phyloP scores from a whole-genome alignment of 2,797 vertebrate species.

The Paratrypauchen microcephalus region DNA sequence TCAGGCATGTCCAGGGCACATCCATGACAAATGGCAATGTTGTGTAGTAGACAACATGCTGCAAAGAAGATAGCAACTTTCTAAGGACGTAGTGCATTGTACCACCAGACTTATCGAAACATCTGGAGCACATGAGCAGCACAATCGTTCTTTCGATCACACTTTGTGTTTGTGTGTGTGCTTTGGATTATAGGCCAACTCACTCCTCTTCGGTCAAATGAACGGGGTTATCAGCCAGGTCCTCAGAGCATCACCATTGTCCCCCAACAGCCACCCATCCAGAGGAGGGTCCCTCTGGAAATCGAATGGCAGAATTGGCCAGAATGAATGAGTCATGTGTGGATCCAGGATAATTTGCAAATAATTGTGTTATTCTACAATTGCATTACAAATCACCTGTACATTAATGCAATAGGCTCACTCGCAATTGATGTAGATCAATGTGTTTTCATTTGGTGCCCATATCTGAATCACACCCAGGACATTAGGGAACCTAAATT shows the following conservation, averaged over 20 bases:
- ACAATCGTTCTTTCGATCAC: neutral
- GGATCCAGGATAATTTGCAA: neutral
- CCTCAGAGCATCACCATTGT: neutral
- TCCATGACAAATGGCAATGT: neutral
- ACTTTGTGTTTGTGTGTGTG: neutral
- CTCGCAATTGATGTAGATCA: neutral
- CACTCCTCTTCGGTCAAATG: neutral
- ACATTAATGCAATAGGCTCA: neutral
- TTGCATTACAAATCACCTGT: neutral
- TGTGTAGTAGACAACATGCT: no score
- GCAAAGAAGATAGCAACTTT: no score
- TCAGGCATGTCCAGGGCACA: neutral
- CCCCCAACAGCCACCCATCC: neutral
- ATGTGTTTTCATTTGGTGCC: neutral
- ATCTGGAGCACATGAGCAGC: neutral
- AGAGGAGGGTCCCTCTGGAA: neutral
- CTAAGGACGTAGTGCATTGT: no score
- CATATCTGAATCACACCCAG: neutral
- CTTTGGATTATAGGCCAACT: neutral
- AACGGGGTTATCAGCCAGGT: neutral
- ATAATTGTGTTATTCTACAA: neutral
- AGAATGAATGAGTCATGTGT: neutral
- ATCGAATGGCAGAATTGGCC: neutral
- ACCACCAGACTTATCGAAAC: neutral
- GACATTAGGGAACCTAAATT: neutral